phyloP scores from a whole-genome alignment of 1,140 invertebrate genomes.

The Penaeus chinensis region DNA sequence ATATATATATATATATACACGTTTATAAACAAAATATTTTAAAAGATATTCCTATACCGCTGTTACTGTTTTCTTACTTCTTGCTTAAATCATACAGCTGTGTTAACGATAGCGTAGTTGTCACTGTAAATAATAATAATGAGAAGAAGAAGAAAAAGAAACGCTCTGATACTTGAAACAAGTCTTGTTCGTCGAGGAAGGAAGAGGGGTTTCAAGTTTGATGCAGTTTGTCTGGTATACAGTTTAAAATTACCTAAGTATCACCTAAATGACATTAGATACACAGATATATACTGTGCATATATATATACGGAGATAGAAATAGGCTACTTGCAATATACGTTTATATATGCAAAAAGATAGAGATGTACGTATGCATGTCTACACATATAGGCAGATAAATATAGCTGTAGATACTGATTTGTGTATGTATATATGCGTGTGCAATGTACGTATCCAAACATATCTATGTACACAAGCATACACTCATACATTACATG shows the following conservation, averaged over 20 bases:
- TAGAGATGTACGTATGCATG: background rate
- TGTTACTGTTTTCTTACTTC: too few relatives aligned
- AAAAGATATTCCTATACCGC: background rate
- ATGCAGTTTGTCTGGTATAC: too few relatives aligned
- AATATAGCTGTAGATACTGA: background rate
- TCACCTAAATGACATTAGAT: too few relatives aligned
- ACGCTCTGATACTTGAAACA: too few relatives aligned
- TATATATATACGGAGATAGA: background rate
- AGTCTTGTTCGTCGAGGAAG: too few relatives aligned
- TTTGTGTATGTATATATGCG: background rate
- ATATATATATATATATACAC: slow-evolving; percentile 10
- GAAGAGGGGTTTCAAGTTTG: too few relatives aligned
- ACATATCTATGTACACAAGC: background rate
- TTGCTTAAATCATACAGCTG: too few relatives aligned
- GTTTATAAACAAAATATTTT: background rate
- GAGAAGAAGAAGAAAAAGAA: too few relatives aligned
- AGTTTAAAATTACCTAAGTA: too few relatives aligned
- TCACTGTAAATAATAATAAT: too few relatives aligned
- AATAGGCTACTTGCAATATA: background rate
- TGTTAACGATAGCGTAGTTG: too few relatives aligned
- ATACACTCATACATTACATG: background rate
- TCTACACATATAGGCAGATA: background rate
- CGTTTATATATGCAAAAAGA: background rate
- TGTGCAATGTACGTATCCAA: background rate
- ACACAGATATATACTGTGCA: too few relatives aligned